phyloP scores from a whole-genome alignment of 2,797 vertebrate species.

The Siniperca obscura region DNA sequence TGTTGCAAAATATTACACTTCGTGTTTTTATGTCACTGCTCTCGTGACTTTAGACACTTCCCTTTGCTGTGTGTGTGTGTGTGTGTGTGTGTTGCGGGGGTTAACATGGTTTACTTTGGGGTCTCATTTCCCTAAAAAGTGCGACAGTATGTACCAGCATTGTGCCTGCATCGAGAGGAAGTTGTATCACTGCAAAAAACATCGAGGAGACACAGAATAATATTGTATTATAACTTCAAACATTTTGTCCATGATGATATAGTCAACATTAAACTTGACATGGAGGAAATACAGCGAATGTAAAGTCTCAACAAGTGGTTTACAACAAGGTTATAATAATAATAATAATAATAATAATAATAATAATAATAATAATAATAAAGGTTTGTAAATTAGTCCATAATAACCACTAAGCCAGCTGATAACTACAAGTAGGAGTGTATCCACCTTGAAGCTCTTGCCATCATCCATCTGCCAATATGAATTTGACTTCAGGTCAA shows the following conservation, averaged over 20 bases:
- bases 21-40: conserved; percentile 72
- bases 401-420: conserved; percentile 24
- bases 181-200: conserved; percentile 74
- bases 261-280: conserved; percentile 70
- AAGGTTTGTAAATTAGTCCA: conserved; percentile 47
- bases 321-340: conserved; percentile 56
- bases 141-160: conserved; percentile 79
- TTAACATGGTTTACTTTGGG: conserved; percentile 70
- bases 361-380: conserved; percentile 24
- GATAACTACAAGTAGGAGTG: conserved; percentile 29
- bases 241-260: conserved; percentile 67
- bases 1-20: conserved; percentile 86
- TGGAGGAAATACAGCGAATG: conserved; percentile 68
- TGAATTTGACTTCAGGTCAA: conserved; percentile 25
- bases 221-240: conserved; percentile 67
- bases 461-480: conserved; percentile 5
- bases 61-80: conserved; percentile 60
- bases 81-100: conserved; percentile 44
- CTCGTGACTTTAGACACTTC: conserved; percentile 71
- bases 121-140: conserved; percentile 80
- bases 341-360: conserved; percentile 36
- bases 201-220: conserved; percentile 72
- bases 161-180: conserved; percentile 77
- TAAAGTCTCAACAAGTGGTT: conserved; percentile 64
- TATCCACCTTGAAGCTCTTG: conserved; percentile 28